phyloP scores from a whole-genome alignment of 2,888 invertebrate species.

The Biston betularia region DNA sequence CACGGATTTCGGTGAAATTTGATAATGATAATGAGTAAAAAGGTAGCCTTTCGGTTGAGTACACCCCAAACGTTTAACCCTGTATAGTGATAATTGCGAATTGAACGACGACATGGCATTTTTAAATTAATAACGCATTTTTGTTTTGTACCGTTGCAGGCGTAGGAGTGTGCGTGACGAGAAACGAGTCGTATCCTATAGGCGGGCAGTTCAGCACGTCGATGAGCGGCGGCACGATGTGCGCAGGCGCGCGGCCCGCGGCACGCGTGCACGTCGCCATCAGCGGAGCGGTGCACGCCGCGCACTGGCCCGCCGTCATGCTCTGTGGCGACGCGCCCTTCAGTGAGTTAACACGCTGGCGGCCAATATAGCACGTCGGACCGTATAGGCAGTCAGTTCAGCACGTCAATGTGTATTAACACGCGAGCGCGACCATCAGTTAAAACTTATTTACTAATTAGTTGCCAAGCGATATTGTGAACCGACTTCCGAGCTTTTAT shows the following conservation, averaged over 20 bases:
- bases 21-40: too few relatives aligned
- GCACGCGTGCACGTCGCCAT: conserved; percentile 54
- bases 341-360: conserved; percentile 51
- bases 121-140: neutral
- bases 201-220: conserved; percentile 45
- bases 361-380: neutral
- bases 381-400: too few relatives aligned
- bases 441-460: too few relatives aligned
- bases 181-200: conserved; percentile 19
- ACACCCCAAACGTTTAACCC: too few relatives aligned
- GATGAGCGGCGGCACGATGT: conserved; percentile 46
- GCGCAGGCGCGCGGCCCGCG: conserved; percentile 42
- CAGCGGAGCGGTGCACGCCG: conserved; percentile 54
- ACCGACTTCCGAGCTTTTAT: too few relatives aligned
- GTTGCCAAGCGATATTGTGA: too few relatives aligned
- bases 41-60: neutral
- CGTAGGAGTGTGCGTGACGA: conserved; percentile 29
- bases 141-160: conserved; percentile 19
- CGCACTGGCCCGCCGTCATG: conserved; percentile 70
- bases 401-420: too few relatives aligned
- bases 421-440: too few relatives aligned
- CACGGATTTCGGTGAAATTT: too few relatives aligned
- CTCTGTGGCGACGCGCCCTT: conserved; percentile 65
- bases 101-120: neutral
- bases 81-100: too few relatives aligned